Base-by-base conservation (phyloP, 1,140 invertebrate genomes). In the Lerema accius region DNA sequence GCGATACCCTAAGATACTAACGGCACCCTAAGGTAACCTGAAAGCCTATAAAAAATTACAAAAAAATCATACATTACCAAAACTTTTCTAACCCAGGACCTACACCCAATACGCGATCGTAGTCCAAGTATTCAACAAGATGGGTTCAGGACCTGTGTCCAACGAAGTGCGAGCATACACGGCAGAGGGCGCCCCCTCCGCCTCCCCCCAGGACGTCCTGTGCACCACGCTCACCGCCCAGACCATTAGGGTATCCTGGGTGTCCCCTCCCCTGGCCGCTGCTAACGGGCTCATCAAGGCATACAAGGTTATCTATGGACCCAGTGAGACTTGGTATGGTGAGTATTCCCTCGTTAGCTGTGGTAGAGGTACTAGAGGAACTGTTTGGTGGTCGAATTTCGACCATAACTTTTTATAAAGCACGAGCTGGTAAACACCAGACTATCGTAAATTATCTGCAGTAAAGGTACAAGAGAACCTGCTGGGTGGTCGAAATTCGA, bases 51-150 rank as follows among this genome's bases (percentile, higher is more conserved):
- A n/a, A n/a, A n/a, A n/a, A n/a, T n/a, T n/a, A n/a, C n/a, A n/a
- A n/a, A n/a, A n/a, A n/a, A n/a, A n/a, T n/a, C n/a, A n/a, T n/a
- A n/a, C n/a, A n/a, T n/a, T n/a, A n/a, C n/a, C n/a, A n/a, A n/a
- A n/a, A n/a, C n/a, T n/a, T n/a, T n/a, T n/a, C n/a, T n/a, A n/a
- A n/a, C n/a, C n/a, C n/a, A 94, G 94, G 71, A 98, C 97, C 7
- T 99, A 98, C 90, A 99, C 97, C 0, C 96, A 98, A 86, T 99
- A 99, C 88, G 95, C 96, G 3, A 96, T 99, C 0, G 96, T 98
- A 5, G 97, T 98, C 11, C 97, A 98, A 91, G 97, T 97, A 0
- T 99, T 98, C 82, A 99, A 99, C 88, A 96, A 97, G 88, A 95
- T 98, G 74, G 98, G 98, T 9, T 94, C 96, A 0, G 98, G 98